Conservation (phyloP, 2,888 invertebrate genomes). For the Aspidiotus destructor region DNA sequence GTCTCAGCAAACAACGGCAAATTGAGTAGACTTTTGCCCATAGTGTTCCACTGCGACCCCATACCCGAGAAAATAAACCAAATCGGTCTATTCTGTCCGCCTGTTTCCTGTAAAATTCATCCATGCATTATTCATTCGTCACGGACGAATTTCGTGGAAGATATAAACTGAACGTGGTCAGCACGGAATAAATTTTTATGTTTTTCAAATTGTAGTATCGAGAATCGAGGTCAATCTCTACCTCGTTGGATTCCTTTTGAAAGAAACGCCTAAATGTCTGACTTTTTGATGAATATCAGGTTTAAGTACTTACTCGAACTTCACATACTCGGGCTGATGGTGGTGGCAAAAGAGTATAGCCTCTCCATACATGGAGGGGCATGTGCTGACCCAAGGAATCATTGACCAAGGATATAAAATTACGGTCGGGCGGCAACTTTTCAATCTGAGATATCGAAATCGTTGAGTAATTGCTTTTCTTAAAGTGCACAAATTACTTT, state of each 20-base stretch:
- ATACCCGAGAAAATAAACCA: conserved; percentile 68
- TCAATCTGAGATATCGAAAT: conserved; percentile 25
- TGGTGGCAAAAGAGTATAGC: conserved; percentile 24
- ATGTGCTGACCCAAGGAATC: conserved; percentile 32
- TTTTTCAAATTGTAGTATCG: too few relatives aligned
- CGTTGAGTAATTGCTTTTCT: not conserved
- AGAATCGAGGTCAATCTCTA: too few relatives aligned
- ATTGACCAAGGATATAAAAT: conserved; percentile 35
- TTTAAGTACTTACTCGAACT: not conserved
- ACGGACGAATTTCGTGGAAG: not conserved
- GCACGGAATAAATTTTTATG: too few relatives aligned
- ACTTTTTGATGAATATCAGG: too few relatives aligned
- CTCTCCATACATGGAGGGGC: conserved; percentile 31
- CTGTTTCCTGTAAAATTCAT: not conserved
- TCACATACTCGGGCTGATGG: not conserved
- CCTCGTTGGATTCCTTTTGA: too few relatives aligned
- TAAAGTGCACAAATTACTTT: not conserved
- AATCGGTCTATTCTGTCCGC: conserved; percentile 43
- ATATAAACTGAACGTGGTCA: too few relatives aligned
- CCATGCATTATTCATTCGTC: not conserved
- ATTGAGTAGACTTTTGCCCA: conserved; percentile 66
- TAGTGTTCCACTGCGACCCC: conserved; percentile 72
- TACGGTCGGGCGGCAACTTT: conserved; percentile 33
- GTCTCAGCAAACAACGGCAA: conserved; percentile 64
- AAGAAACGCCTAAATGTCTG: too few relatives aligned